These are phyloP conservation scores for Agapornis roseicollis DNA, from an alignment of 2,113 vertebrate species.

Conservation along the genomic window DNA sequence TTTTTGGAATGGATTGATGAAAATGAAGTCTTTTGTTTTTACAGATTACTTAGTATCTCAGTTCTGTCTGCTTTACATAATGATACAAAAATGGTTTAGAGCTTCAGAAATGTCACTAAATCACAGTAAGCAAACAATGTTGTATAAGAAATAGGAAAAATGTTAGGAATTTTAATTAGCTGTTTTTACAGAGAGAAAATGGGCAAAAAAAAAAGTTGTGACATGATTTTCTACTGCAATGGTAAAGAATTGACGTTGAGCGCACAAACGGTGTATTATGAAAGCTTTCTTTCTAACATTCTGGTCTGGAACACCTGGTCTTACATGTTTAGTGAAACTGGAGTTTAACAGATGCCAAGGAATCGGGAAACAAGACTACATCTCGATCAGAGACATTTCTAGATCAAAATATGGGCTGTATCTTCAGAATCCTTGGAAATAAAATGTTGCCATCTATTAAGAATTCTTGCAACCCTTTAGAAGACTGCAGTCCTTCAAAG, in stretches of 20 bases:
- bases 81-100: background rate
- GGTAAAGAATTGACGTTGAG: background rate
- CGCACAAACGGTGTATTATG: background rate
- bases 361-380: background rate
- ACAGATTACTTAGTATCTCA: background rate
- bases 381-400: background rate
- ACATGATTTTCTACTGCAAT: background rate
- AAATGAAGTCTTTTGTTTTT: background rate
- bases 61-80: background rate
- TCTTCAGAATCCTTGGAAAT: background rate
- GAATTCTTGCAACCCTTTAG: background rate
- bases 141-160: background rate
- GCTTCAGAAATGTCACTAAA: background rate
- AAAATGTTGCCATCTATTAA: background rate
- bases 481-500: background rate
- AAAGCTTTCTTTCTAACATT: background rate
- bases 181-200: background rate
- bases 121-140: background rate
- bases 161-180: background rate
- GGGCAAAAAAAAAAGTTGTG: background rate
- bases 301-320: background rate
- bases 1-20: background rate
- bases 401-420: background rate
- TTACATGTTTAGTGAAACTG: background rate
- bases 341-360: background rate